A percentile compares a stretch with the other conserved stretches of the same genome.
phyloP scores from a whole-genome alignment of 2,888 invertebrate species.

The Cryptus armator region DNA sequence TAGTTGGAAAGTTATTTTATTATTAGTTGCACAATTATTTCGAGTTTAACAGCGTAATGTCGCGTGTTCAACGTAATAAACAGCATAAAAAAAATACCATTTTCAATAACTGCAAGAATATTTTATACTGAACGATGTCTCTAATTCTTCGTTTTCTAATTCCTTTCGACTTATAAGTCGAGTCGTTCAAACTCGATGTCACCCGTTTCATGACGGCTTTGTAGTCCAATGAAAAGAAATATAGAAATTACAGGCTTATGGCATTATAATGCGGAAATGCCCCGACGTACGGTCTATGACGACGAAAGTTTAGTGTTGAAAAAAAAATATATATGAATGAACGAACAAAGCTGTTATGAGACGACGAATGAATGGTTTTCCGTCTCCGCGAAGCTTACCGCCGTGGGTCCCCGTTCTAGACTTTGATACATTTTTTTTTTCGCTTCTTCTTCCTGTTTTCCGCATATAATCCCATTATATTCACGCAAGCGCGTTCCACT shows the following conservation, averaged over 20 bases:
- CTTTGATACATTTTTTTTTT: slow-evolving; percentile 3
- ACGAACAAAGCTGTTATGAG: slow-evolving; percentile 21
- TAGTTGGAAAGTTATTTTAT: slow-evolving; percentile 36
- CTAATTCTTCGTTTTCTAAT: background rate
- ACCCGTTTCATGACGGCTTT: background rate
- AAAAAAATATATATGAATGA: slow-evolving; percentile 23
- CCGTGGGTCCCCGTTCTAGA: slow-evolving; percentile 30
- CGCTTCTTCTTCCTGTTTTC: slow-evolving; percentile 48
- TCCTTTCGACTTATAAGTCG: background rate
- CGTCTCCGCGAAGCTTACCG: slow-evolving; percentile 52
- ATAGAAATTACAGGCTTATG: slow-evolving; percentile 25
- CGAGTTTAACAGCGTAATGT: background rate
- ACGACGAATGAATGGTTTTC: slow-evolving; percentile 48
- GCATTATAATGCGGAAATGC: slow-evolving; percentile 6
- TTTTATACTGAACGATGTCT: background rate
- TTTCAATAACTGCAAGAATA: background rate
- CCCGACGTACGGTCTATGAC: background rate
- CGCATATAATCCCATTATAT: slow-evolving; percentile 44
- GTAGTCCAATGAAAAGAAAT: background rate
- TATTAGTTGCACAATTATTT: slow-evolving; percentile 14
- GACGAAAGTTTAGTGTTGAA: slow-evolving; percentile 7
- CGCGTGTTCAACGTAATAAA: slow-evolving; percentile 1
- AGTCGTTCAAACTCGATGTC: background rate
- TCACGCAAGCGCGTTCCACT: slow-evolving; percentile 50
- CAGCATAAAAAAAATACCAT: background rate